Evolutionary conservation across 2,888 invertebrate species (phyloP), one percentile per base, ranked within the genome.

Genomic region (Xestoiulus laeticollis): DNA sequence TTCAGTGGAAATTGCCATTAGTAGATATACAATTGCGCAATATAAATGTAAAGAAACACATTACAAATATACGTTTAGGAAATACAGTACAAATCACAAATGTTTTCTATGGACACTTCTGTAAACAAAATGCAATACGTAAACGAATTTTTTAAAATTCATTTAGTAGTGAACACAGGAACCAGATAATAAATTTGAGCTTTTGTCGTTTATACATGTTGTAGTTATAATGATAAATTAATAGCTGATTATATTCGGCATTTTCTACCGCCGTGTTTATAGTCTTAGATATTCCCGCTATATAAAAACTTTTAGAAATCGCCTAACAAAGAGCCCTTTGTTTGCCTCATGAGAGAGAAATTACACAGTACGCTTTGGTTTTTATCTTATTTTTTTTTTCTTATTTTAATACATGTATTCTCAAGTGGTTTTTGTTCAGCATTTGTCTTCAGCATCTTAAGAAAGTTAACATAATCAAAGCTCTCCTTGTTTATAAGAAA

Each of bases 371-470:
- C n/a, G 59, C 22, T 59, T 59, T n/a, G 19, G n/a, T 59, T 59
- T 59, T 59, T 38, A 38, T 38, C 33, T 59, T 59, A 59, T 59
- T n/a, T 59, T 38, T 38, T 38, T 38, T 38, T 38, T 38, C 33
- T 38, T 38, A 2, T 38, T 16, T n/a, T 59, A 59, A 59, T 59
- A 59, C 22, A 59, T 59, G 19, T 59, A 59, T 59, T 59, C 59
- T 59, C 59, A n/a, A 59, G 59, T 59, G 59, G 59, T 59, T 59
- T 59, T 59, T 59, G 59, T 59, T 59, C 59, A 59, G 59, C 59
- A 59, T 59, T 59, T 59, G 59, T 59, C 59, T 59, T 59, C 59
- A 59, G 59, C 59, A 59, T n/a, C 59, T 59, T 59, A n/a, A 59
- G 59, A 59, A 59, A 59, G 59, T 59, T 59, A 59, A 59, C 22